Conservation (phyloP, 2,797 vertebrate genomes). For the Crocodylus rhombifer region DNA sequence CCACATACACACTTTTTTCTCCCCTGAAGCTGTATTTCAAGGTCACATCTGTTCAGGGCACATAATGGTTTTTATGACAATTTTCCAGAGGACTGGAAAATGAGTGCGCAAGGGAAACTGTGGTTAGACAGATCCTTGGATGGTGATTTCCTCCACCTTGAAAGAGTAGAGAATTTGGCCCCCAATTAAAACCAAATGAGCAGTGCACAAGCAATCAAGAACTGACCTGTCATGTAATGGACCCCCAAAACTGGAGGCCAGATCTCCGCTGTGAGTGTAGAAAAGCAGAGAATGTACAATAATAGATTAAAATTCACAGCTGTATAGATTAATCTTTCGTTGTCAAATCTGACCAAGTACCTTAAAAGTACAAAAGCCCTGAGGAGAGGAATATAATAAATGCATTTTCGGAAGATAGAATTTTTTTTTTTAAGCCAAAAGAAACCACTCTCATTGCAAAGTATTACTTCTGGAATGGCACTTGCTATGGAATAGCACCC, state of each 20-base stretch:
- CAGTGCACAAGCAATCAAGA: conserved; percentile 45
- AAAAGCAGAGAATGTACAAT: conserved; percentile 1
- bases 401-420: not conserved
- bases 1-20: not conserved
- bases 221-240: not conserved
- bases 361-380: not conserved
- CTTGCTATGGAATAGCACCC: accelerated
- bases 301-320: conserved; percentile 18
- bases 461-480: not conserved
- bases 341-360: conserved; percentile 23
- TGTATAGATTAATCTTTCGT: not conserved
- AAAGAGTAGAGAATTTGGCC: conserved; percentile 52
- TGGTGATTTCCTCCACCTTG: conserved; percentile 40
- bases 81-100: conserved; percentile 71
- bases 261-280: not conserved
- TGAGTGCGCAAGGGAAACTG: conserved; percentile 45
- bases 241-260: not conserved
- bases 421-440: not conserved
- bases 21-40: conserved; percentile 62
- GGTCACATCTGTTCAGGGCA: conserved; percentile 82
- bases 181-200: conserved; percentile 25
- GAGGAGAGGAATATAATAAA: not conserved
- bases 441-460: not conserved
- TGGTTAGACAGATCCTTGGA: conserved; percentile 49
- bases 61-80: conserved; percentile 81